Evolutionary conservation across 92 coral and sea anemone species (phyloP).

Genomic region (Umimayanthus kanabou): DNA sequence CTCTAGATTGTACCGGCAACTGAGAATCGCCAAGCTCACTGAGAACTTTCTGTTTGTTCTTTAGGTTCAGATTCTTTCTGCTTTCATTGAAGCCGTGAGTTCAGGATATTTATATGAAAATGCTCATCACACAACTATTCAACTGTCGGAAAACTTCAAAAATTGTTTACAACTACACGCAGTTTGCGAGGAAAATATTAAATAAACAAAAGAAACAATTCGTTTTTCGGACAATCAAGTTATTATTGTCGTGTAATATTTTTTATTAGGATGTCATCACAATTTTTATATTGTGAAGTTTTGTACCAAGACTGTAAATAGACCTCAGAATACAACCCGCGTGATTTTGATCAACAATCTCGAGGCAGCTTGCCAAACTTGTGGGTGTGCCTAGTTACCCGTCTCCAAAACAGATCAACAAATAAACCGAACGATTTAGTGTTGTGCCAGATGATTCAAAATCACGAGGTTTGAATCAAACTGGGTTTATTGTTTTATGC

Average conservation of each 20-base stretch:
- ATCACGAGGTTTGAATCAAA: constrained; percentile 2
- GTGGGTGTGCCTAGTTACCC: constrained; percentile 7
- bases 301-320: background rate
- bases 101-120: too few species aligned
- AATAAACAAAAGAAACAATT: background rate
- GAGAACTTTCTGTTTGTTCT: too few species aligned
- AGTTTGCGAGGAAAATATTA: too few species aligned
- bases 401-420: constrained; percentile 7
- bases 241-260: background rate
- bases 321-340: background rate
- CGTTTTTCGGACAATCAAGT: constrained; percentile 2
- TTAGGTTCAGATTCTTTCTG: too few species aligned
- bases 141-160: background rate
- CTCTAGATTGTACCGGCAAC: too few species aligned
- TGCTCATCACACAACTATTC: background rate
- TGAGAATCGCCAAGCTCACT: too few species aligned
- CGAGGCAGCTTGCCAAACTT: constrained; percentile 2
- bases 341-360: background rate
- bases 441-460: constrained; percentile 25
- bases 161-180: background rate
- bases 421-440: background rate
- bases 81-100: too few species aligned
- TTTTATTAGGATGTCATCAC: background rate
- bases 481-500: background rate
- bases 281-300: background rate